Percentiles rank a stretch among this genome's conserved stretches.
phyloP scores from a whole-genome alignment of 37 sponge, comb jelly and placozoan species.

The Spongilla lacustris region DNA sequence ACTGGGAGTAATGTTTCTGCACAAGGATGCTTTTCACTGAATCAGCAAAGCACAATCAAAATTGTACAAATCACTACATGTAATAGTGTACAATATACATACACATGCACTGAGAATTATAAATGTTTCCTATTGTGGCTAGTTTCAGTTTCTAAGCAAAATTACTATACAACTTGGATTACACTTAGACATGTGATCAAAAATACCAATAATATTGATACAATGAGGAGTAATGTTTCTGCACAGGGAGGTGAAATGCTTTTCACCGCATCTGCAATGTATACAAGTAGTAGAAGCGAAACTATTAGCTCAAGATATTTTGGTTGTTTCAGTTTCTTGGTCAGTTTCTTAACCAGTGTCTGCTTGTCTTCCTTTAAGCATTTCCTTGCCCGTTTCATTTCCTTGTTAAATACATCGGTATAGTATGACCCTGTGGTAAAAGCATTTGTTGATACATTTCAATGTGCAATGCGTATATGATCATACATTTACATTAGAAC shows the following conservation, averaged over 20 bases:
- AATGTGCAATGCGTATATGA: too few relatives aligned
- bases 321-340: neutral
- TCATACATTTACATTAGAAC: too few relatives aligned
- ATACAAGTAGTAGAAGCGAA: neutral
- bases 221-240: neutral
- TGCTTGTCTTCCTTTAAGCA: neutral
- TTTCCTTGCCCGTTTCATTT: neutral
- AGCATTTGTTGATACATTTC: neutral
- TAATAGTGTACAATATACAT: too few relatives aligned
- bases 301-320: neutral
- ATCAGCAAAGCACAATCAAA: too few relatives aligned
- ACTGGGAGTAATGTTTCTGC: too few relatives aligned
- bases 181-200: neutral
- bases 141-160: too few relatives aligned
- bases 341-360: neutral
- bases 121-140: too few relatives aligned
- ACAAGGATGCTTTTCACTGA: too few relatives aligned
- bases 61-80: too few relatives aligned
- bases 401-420: neutral
- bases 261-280: neutral
- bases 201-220: neutral
- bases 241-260: neutral
- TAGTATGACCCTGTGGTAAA: neutral
- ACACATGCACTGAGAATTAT: too few relatives aligned
- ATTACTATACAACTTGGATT: neutral